Conservation (phyloP, 2,113 vertebrate species). For the Passer montanus region DNA sequence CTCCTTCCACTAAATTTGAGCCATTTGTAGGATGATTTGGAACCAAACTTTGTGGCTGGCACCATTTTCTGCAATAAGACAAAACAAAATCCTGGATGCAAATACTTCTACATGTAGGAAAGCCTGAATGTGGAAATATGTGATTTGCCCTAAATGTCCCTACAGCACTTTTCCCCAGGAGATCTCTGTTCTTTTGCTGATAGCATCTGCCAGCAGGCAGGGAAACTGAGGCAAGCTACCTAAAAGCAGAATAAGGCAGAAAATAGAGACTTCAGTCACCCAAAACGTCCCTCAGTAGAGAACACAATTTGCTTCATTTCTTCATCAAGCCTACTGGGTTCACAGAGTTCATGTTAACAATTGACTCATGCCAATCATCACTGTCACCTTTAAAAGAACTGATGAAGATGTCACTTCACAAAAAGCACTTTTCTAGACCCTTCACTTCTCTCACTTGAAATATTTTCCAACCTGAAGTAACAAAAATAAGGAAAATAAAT, state of each 20-base stretch:
- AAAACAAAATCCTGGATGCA: background rate
- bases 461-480: slow-evolving; percentile 61
- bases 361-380: background rate
- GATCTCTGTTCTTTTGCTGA: background rate
- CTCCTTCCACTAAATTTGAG: background rate
- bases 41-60: background rate
- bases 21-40: background rate
- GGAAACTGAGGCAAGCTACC: background rate
- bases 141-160: background rate
- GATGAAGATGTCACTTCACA: background rate
- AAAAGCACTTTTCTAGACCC: background rate
- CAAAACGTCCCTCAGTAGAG: background rate
- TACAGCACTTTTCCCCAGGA: background rate
- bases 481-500: background rate
- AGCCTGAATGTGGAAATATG: background rate
- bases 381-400: background rate
- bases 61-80: background rate
- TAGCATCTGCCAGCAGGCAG: background rate
- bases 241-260: background rate
- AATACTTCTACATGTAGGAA: background rate
- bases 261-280: background rate
- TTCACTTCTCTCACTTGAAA: slow-evolving; percentile 44
- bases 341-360: background rate
- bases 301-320: background rate
- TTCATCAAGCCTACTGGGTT: background rate